phyloP scores from a whole-genome alignment of 2,888 invertebrate genomes.

The Invenusta paracnida region DNA sequence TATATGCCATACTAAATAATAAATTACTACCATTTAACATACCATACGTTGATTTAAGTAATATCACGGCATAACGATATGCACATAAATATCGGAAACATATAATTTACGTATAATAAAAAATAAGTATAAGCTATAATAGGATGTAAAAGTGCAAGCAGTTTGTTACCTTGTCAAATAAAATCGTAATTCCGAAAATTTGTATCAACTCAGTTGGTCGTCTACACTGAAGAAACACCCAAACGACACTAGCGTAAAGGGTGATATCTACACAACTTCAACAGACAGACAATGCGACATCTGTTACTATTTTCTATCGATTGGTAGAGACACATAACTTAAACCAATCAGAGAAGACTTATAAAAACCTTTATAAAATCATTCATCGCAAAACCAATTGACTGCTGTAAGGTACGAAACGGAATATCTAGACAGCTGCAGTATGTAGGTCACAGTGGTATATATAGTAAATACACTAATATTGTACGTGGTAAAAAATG shows the following conservation, averaged over 20 bases:
- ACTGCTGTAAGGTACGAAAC: too few relatives aligned
- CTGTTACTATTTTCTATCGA: conserved; percentile 6
- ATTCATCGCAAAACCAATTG: too few relatives aligned
- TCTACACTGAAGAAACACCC: not conserved
- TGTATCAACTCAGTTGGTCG: not conserved
- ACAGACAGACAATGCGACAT: not conserved
- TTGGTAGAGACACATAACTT: not conserved
- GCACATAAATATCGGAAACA: not conserved
- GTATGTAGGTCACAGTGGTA: too few relatives aligned
- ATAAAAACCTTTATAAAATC: too few relatives aligned
- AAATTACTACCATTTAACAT: too few relatives aligned
- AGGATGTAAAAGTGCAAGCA: not conserved
- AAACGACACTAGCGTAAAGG: not conserved
- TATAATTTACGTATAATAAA: not conserved
- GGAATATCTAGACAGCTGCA: too few relatives aligned
- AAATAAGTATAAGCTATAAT: not conserved
- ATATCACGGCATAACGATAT: too few relatives aligned
- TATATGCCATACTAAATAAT: too few relatives aligned
- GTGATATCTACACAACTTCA: not conserved
- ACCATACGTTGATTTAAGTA: too few relatives aligned
- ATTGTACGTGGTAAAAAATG: too few relatives aligned
- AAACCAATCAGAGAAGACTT: not conserved
- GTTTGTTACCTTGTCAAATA: not conserved
- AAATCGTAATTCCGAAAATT: not conserved
- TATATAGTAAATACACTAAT: too few relatives aligned